Percentiles rank a stretch among this genome's conserved stretches.
Evolutionary conservation across 2,113 vertebrate genomes (phyloP).

Genomic region (Myotis brandtii): DNA sequence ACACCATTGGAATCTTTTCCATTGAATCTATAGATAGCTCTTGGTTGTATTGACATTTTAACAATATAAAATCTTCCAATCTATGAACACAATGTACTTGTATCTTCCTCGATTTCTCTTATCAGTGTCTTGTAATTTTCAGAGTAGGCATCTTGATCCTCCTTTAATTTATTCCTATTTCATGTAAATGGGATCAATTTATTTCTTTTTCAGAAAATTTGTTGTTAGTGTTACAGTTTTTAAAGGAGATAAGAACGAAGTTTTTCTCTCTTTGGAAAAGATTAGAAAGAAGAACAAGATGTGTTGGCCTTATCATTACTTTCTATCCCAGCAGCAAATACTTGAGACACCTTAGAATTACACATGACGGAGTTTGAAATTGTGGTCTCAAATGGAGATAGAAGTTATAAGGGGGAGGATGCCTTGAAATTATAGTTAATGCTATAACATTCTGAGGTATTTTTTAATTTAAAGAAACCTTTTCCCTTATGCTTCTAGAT

Average conservation of each 20-base stretch:
- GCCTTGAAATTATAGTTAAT: neutral
- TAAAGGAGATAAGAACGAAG: neutral
- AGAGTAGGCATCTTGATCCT: neutral
- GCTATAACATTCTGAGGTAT: neutral
- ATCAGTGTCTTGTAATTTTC: neutral
- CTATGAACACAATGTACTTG: neutral
- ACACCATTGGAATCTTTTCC: neutral
- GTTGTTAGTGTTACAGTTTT: neutral
- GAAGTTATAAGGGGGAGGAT: rapidly evolving
- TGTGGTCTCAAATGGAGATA: neutral
- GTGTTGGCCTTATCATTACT: neutral
- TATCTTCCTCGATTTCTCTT: neutral
- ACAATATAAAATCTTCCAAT: neutral
- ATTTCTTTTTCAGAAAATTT: neutral
- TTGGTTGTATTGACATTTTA: neutral
- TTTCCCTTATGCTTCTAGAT: neutral
- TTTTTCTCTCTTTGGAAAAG: neutral
- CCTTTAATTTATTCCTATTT: neutral
- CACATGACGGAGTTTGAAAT: neutral
- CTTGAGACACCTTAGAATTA: neutral
- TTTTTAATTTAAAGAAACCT: neutral
- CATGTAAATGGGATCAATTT: neutral
- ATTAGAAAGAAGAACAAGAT: neutral
- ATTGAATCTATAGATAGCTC: neutral
- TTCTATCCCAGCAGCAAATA: neutral